Percentiles rank a stretch among this genome's conserved stretches.
Evolutionary conservation across 2,797 vertebrate genomes (phyloP).

Genomic region (Cephalopachus bancanus): DNA sequence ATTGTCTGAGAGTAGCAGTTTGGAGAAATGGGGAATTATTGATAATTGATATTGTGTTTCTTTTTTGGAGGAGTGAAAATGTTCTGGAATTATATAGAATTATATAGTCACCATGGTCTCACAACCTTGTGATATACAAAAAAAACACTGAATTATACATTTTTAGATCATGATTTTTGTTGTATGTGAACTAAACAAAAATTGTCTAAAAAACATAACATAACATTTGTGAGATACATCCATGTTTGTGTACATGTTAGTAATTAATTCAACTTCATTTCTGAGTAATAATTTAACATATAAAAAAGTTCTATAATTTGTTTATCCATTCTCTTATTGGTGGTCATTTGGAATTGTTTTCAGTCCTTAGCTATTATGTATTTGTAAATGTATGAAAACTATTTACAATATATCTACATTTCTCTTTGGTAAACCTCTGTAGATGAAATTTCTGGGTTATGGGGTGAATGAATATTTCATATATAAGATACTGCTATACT

Average conservation of each 20-base stretch:
- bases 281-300: neutral
- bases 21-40: neutral
- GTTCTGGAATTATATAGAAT: neutral
- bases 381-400: neutral
- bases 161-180: neutral
- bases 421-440: too few relatives aligned
- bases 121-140: neutral
- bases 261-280: neutral
- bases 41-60: neutral
- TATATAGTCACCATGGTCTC: neutral
- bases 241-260: neutral
- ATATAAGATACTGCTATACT: too few relatives aligned
- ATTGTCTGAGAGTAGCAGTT: neutral
- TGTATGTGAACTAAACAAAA: neutral
- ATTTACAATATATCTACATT: too few relatives aligned
- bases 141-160: neutral
- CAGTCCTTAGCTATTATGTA: neutral
- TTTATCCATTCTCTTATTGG: neutral
- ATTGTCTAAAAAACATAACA: neutral
- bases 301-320: neutral
- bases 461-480: too few relatives aligned
- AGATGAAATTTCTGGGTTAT: too few relatives aligned
- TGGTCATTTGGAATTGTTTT: neutral
- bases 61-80: neutral
- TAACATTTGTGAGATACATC: neutral